Percentiles rank a stretch among this genome's conserved stretches.
Conservation (phyloP, 92 coral and sea anemone genomes). For the Siderastrea radians region DNA sequence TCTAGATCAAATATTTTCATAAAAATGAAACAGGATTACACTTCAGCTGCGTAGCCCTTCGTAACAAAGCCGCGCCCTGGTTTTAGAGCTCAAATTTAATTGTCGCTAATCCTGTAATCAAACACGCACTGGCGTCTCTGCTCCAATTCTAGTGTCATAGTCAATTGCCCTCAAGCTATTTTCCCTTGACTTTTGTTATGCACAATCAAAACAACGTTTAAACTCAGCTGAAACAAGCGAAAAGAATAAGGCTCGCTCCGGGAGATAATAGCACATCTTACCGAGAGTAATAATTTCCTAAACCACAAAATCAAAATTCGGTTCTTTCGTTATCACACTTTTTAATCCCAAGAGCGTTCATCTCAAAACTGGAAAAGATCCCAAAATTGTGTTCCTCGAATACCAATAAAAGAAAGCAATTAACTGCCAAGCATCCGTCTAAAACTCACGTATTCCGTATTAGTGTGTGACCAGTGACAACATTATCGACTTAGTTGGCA, state of each 20-base stretch:
- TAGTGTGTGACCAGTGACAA: constrained; percentile 35
- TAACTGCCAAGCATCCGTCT: not conserved
- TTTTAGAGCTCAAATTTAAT: constrained; percentile 4
- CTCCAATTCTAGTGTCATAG: not conserved
- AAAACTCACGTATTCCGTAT: constrained; percentile 5
- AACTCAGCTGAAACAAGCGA: constrained; percentile 42
- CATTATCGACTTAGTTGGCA: constrained; percentile 28
- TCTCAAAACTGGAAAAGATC: not conserved
- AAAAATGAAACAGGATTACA: not conserved
- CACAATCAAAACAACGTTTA: constrained; percentile 47
- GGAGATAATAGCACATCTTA: not conserved
- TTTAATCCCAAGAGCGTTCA: not conserved
- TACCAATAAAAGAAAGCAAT: not conserved
- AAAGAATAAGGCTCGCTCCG: not conserved
- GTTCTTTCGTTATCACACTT: not conserved
- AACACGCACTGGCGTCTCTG: constrained; percentile 17
- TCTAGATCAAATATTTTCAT: not conserved
- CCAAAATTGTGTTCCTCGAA: not conserved
- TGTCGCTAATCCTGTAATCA: constrained; percentile 11
- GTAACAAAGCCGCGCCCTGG: constrained; percentile 23
- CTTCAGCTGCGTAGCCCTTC: not conserved
- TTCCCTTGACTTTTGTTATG: constrained; percentile 20
- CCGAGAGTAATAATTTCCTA: not conserved
- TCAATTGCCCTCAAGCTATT: constrained; percentile 33
- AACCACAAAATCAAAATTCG: not conserved